phyloP scores from a whole-genome alignment of 2,888 invertebrate genomes.

The Papilio elwesi region DNA sequence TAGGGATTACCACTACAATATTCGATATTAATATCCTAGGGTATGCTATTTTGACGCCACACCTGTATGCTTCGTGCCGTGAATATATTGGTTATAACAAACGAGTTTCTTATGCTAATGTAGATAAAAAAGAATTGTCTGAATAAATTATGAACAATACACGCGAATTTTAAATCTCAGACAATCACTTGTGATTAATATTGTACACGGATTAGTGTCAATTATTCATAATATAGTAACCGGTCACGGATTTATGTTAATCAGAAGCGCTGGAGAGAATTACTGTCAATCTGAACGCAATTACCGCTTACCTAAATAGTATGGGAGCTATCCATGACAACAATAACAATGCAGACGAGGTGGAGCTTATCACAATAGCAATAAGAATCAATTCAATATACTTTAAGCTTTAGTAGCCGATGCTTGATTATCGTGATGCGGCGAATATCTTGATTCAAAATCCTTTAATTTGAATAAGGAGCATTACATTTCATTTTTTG shows the following conservation, averaged over 20 bases:
- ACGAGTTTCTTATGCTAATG: slow-evolving; percentile 21
- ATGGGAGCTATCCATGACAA: background rate
- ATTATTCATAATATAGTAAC: slow-evolving; percentile 32
- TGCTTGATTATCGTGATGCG: slow-evolving; percentile 31
- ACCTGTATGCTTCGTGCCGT: background rate
- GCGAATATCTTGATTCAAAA: slow-evolving; percentile 40
- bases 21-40: background rate
- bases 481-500: slow-evolving; percentile 36
- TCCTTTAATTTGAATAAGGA: slow-evolving; percentile 40
- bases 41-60: background rate
- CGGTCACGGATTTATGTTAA: slow-evolving; percentile 37
- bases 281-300: slow-evolving; percentile 38
- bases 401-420: background rate
- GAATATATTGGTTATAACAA: slow-evolving; percentile 15
- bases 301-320: slow-evolving; percentile 37
- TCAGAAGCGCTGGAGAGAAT: slow-evolving; percentile 36
- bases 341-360: background rate
- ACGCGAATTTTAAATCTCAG: slow-evolving; percentile 24
- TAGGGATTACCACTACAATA: no score
- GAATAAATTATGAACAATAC: slow-evolving; percentile 34
- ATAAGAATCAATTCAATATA: slow-evolving; percentile 15
- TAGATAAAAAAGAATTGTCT: slow-evolving; percentile 12
- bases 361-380: background rate
- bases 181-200: slow-evolving; percentile 36
- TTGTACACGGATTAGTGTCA: slow-evolving; percentile 37